phyloP scores from a whole-genome alignment of 2,113 vertebrate genomes.

The Myxocyprinus asiaticus region DNA sequence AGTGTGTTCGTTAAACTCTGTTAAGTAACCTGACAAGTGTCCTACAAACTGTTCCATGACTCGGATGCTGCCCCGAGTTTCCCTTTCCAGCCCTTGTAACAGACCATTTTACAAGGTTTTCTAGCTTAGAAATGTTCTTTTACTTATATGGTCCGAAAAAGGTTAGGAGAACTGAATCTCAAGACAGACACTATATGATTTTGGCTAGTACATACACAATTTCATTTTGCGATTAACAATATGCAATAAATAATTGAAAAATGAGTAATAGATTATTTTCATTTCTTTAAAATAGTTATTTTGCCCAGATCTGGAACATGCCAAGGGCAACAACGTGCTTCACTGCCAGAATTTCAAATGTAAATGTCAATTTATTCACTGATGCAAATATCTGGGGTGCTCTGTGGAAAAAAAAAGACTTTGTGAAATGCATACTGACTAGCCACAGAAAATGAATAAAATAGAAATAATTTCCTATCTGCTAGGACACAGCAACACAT shows the following conservation, averaged over 20 bases:
- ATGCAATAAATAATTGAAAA: not conserved
- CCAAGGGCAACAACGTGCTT: not conserved
- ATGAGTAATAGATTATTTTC: not conserved
- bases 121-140: too few species aligned
- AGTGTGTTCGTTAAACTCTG: too few species aligned
- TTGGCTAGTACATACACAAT: too few species aligned
- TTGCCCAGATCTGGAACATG: not conserved
- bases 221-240: not conserved
- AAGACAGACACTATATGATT: too few species aligned
- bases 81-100: too few species aligned
- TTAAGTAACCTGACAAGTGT: too few species aligned
- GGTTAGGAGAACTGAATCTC: too few species aligned
- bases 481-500: too few species aligned
- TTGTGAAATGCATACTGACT: not conserved
- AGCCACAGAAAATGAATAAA: slow-evolving; percentile 5
- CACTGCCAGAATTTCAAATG: slow-evolving; percentile 18
- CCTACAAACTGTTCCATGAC: too few species aligned
- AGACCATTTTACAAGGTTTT: too few species aligned
- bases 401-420: not conserved
- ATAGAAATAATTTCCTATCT: not conserved
- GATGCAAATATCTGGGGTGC: slow-evolving; percentile 36
- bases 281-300: not conserved
- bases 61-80: too few species aligned
- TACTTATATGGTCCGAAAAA: too few species aligned
- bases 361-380: slow-evolving; percentile 12